Evolutionary conservation across 2,888 invertebrate species (phyloP), one percentile per base, ranked within the genome.

Genomic region (Osmoderma eremita): DNA sequence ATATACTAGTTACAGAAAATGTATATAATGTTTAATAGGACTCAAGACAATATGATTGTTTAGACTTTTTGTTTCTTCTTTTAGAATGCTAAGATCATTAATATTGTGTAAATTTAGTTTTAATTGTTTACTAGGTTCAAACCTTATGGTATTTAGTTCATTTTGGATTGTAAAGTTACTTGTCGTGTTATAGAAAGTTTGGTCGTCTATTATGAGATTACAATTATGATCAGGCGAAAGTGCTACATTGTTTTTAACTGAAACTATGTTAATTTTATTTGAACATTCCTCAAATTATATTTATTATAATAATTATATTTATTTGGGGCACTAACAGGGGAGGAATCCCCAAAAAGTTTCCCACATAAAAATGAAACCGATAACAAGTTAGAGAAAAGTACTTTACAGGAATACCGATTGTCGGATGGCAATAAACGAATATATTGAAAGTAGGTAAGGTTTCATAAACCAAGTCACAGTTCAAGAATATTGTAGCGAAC

Each of bases 261-360:
- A 1, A 10, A 49, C 18, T 18, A 15, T 15, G 12, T 48, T 48
- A 1, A 49, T 18, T 49, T 12, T 49, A 20, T 12, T 49, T n/a
- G 49, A 22, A 10, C 49, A 49, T 49, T 49, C 49, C n/a, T 49
- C 49, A 8, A 49, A n/a, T n/a, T n/a, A n/a, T n/a, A n/a, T n/a
- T n/a, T n/a, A n/a, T n/a, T n/a, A n/a, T n/a, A n/a, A n/a, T n/a
- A n/a, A n/a, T n/a, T n/a, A n/a, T n/a, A n/a, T n/a, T n/a, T n/a
- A n/a, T n/a, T n/a, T n/a, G n/a, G n/a, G n/a, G n/a, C n/a, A n/a
- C n/a, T n/a, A n/a, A n/a, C n/a, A n/a, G n/a, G n/a, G n/a, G n/a
- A n/a, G n/a, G n/a, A n/a, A n/a, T n/a, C n/a, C n/a, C n/a, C n/a
- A n/a, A n/a, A n/a, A n/a, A n/a, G n/a, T n/a, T n/a, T n/a, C n/a